These are phyloP conservation scores for Mizuhopecten yessoensis DNA, from an alignment of 1,140 invertebrate species.

Conservation along the genomic window DNA sequence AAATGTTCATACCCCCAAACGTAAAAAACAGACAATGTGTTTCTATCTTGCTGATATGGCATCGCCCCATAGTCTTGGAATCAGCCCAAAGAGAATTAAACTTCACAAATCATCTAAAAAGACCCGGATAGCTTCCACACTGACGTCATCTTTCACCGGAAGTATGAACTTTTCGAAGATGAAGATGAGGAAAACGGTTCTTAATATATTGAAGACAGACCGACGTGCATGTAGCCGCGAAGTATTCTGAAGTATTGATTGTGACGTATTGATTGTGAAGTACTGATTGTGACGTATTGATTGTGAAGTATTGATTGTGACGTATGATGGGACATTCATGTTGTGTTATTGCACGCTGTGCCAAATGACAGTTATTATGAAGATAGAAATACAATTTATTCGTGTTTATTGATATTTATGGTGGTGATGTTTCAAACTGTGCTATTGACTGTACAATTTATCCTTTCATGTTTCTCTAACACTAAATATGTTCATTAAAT, in stretches of 20 bases:
- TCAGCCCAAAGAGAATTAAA: not conserved
- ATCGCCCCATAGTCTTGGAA: not conserved
- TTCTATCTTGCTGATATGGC: not conserved
- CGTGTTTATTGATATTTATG: too few species aligned
- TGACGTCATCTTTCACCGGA: not conserved
- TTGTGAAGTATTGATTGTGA: not conserved
- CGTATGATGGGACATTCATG: too few species aligned
- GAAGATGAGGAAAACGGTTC: not conserved
- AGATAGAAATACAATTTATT: too few species aligned
- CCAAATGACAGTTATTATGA: too few species aligned
- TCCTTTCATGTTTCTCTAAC: too few species aligned
- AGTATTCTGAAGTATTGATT: not conserved
- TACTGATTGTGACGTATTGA: too few species aligned
- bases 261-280: not conserved
- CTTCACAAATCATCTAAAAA: not conserved
- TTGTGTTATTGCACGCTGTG: too few species aligned
- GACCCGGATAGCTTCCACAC: not conserved
- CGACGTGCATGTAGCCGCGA: not conserved
- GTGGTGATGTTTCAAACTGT: too few species aligned
- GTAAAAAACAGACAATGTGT: not conserved
- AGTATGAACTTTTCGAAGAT: not conserved
- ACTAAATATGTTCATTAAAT: too few species aligned
- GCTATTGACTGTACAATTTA: too few species aligned
- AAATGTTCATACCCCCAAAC: not conserved
- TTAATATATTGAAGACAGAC: conserved; percentile 7